Evolutionary conservation across 1,140 invertebrate species (phyloP).

Genomic region (Formica selysi): DNA sequence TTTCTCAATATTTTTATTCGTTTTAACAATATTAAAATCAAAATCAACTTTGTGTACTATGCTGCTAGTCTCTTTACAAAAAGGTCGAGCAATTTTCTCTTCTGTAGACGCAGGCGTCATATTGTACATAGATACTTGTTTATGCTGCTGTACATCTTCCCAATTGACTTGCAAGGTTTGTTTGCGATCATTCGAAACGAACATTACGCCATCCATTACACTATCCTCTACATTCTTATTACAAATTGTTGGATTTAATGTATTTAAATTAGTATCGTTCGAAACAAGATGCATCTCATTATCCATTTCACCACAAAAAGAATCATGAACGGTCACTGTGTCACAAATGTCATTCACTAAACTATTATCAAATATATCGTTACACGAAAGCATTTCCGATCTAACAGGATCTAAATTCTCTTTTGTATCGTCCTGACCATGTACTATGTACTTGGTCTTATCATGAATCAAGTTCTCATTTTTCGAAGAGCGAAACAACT

Average conservation of each 20-base stretch:
- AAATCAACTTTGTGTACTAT: not conserved
- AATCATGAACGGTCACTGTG: not conserved
- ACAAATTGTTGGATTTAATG: not conserved
- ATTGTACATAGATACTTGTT: not conserved
- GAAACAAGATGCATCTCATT: not conserved
- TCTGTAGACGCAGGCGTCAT: not conserved
- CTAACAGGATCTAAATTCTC: constrained; percentile 74
- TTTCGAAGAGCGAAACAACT: not conserved
- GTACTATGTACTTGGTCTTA: not conserved
- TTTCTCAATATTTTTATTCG: constrained; percentile 48
- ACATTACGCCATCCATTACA: not conserved
- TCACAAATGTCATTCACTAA: not conserved
- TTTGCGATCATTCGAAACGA: not conserved
- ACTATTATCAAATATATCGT: constrained; percentile 23
- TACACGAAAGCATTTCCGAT: constrained; percentile 23
- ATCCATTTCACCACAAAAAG: not conserved
- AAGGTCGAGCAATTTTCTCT: not conserved
- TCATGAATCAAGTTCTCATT: constrained; percentile 25
- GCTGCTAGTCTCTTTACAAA: not conserved
- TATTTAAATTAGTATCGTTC: constrained; percentile 19
- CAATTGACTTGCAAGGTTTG: not conserved
- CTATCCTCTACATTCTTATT: constrained; percentile 16
- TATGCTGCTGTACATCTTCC: constrained; percentile 30
- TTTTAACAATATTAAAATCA: constrained; percentile 32
- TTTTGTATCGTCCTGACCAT: constrained; percentile 69